Conservation (phyloP, 2,888 invertebrate genomes). For the Pristionchus fissidentatus region DNA sequence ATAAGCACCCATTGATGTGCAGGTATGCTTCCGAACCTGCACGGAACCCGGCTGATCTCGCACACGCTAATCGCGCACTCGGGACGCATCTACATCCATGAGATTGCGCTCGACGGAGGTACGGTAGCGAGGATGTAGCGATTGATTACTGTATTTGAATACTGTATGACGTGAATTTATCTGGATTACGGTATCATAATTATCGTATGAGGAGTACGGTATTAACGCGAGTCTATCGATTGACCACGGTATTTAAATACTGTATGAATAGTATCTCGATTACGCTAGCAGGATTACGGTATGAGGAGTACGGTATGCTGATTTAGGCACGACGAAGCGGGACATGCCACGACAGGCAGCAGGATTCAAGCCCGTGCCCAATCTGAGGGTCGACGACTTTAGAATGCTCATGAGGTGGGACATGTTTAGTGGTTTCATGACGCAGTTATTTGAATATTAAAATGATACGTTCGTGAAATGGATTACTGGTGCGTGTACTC, state of each 20-base stretch:
- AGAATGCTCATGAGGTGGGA: conserved; percentile 29
- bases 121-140: not conserved
- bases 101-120: conserved; percentile 50
- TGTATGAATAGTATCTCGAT: too few relatives aligned
- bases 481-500: too few relatives aligned
- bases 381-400: conserved; percentile 22
- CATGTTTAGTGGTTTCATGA: not conserved
- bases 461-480: too few relatives aligned
- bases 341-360: conserved; percentile 12
- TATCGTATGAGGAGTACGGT: not conserved
- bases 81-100: conserved; percentile 61
- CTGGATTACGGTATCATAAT: not conserved
- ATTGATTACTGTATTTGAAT: too few relatives aligned
- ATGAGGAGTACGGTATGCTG: not conserved
- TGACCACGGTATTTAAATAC: too few relatives aligned
- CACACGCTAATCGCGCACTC: conserved; percentile 59
- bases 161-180: too few relatives aligned
- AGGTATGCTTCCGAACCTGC: conserved; percentile 37
- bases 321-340: not conserved
- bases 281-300: not conserved
- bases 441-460: too few relatives aligned
- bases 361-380: conserved; percentile 27
- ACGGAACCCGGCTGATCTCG: conserved; percentile 53
- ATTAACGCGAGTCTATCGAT: not conserved
- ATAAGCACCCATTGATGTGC: too few relatives aligned